Percentiles rank a stretch among this genome's conserved stretches.
Evolutionary conservation across 2,888 invertebrate genomes (phyloP).

Genomic region (Diplazon laetatorius): DNA sequence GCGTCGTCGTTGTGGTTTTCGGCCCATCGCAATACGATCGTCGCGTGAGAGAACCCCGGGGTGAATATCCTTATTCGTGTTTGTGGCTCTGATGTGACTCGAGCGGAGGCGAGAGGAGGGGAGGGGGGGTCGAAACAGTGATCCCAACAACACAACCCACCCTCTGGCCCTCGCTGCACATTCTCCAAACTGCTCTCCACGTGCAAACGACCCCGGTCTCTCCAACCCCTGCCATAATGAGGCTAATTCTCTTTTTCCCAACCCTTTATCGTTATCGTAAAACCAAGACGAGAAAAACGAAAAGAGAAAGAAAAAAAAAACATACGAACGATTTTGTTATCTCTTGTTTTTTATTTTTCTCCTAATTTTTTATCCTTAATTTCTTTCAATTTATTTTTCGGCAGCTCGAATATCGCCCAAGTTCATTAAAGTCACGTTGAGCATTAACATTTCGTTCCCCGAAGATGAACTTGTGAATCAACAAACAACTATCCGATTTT

Average conservation of each 20-base stretch:
- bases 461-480: no score
- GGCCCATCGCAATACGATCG: slow-evolving; percentile 25
- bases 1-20: slow-evolving; percentile 46
- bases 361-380: no score
- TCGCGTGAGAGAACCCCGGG: slow-evolving; percentile 54
- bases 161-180: neutral
- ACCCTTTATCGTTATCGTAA: slow-evolving; percentile 54
- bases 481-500: no score
- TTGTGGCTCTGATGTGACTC: slow-evolving; percentile 21
- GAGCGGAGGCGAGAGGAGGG: no score
- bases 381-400: no score
- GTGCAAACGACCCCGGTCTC: no score
- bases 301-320: no score
- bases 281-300: slow-evolving; percentile 43
- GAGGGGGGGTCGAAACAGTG: slow-evolving; percentile 50
- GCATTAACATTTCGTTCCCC: no score
- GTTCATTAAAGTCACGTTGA: no score
- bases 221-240: slow-evolving; percentile 21
- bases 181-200: no score
- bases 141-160: slow-evolving; percentile 46
- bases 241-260: slow-evolving; percentile 45
- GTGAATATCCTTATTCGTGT: slow-evolving; percentile 52
- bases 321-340: slow-evolving; percentile 22
- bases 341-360: neutral
- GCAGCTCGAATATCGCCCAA: no score